These are phyloP conservation scores for Danio albolineatus DNA, from an alignment of 2,797 vertebrate species.

Conservation along the genomic window DNA sequence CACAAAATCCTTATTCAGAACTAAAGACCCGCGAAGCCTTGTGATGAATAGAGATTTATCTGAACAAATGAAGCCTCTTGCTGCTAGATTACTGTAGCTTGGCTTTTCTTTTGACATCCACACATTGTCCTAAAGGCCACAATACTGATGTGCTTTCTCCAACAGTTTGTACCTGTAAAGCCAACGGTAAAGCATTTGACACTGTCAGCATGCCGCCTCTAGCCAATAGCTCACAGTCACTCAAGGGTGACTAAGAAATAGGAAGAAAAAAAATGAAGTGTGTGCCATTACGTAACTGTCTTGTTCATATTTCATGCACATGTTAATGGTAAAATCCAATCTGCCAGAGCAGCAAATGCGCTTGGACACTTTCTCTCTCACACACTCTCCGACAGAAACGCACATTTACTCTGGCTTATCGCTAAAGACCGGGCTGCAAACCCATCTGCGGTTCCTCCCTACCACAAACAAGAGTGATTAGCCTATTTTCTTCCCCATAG, in stretches of 20 bases:
- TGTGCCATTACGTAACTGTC: constrained; percentile 30
- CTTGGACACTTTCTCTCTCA: constrained; percentile 6
- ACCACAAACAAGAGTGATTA: constrained; percentile 26
- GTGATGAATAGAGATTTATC: constrained; percentile 10
- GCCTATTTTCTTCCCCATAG: constrained; percentile 26
- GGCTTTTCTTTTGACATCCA: constrained; percentile 23
- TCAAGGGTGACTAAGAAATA: constrained; percentile 46
- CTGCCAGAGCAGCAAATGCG: not conserved
- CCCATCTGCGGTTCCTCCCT: constrained; percentile 4
- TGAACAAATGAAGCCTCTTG: constrained; percentile 3
- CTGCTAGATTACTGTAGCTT: not conserved
- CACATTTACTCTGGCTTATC: constrained; percentile 28
- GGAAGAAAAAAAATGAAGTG: constrained; percentile 46
- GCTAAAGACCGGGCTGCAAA: constrained; percentile 19
- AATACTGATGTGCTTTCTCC: constrained; percentile 38
- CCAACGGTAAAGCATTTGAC: constrained; percentile 45
- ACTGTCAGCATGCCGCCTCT: constrained; percentile 35
- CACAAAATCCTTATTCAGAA: constrained; percentile 6
- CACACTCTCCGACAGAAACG: not conserved
- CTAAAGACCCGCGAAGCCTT: not conserved
- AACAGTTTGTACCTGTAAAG: constrained; percentile 43
- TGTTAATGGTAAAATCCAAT: constrained; percentile 51
- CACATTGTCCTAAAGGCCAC: constrained; percentile 33
- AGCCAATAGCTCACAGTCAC: constrained; percentile 39
- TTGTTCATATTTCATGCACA: constrained; percentile 43